These are phyloP conservation scores for Phyllopteryx taeniolatus DNA, from an alignment of 2,113 vertebrate genomes.

Conservation along the genomic window DNA sequence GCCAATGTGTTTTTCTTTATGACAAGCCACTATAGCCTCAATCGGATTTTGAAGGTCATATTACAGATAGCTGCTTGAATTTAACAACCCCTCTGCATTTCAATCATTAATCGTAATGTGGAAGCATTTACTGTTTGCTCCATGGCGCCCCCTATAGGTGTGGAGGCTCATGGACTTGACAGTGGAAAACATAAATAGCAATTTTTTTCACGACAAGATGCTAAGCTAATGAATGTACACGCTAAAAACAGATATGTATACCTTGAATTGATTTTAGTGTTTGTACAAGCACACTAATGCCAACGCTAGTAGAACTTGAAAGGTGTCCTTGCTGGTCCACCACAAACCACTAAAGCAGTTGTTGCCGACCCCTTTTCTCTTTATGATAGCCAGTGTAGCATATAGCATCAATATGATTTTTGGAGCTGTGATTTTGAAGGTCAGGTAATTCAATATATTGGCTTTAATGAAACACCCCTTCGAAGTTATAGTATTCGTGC, in stretches of 20 bases:
- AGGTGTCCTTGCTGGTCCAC: background rate
- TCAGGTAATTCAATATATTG: background rate
- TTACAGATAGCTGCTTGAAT: background rate
- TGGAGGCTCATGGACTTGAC: background rate
- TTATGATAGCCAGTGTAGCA: background rate
- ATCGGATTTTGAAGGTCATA: background rate
- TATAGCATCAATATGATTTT: background rate
- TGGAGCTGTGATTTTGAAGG: background rate
- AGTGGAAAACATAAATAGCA: too few relatives aligned
- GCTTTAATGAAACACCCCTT: background rate
- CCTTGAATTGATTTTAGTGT: background rate
- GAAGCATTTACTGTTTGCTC: background rate
- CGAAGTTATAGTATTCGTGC: too few relatives aligned
- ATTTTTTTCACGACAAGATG: background rate
- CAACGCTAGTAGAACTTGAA: background rate
- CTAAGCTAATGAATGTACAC: background rate
- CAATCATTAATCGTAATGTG: too few relatives aligned
- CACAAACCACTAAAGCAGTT: background rate
- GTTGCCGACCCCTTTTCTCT: background rate
- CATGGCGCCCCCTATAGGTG: too few relatives aligned
- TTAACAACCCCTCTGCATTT: too few relatives aligned
- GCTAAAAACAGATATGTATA: background rate
- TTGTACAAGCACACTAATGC: background rate
- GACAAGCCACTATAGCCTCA: background rate
- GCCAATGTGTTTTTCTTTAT: background rate